Conservation (phyloP, 1,140 invertebrate species). For the Aradophagus sp. region DNA sequence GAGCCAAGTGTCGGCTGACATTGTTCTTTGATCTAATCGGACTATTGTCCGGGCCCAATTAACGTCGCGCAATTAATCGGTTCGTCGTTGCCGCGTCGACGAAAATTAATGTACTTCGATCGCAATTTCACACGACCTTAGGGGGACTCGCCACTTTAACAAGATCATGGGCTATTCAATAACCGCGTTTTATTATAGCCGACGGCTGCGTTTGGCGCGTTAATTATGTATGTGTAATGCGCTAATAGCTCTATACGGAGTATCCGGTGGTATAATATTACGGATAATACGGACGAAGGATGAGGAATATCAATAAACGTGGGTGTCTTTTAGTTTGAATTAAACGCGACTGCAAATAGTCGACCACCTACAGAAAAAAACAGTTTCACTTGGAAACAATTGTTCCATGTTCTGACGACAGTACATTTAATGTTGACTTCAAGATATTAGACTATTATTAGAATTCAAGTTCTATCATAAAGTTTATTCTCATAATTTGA, state of each 20-base stretch:
- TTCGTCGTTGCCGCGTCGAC: not conserved
- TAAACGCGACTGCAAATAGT: no score
- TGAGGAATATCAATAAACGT: no score
- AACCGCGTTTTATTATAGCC: constrained; percentile 37
- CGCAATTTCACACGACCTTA: constrained; percentile 13
- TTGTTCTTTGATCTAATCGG: constrained; percentile 60
- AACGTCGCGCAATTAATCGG: constrained; percentile 20
- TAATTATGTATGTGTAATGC: constrained; percentile 46
- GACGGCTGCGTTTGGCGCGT: constrained; percentile 29
- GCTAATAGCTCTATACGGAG: constrained; percentile 44
- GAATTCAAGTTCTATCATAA: no score
- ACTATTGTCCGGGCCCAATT: constrained; percentile 34
- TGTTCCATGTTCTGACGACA: no score
- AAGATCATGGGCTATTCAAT: constrained; percentile 37
- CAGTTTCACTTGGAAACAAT: no score
- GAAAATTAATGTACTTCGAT: not conserved
- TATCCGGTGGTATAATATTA: no score
- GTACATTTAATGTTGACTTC: no score
- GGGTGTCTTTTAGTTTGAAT: no score
- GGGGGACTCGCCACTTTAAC: constrained; percentile 12
- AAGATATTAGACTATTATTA: no score
- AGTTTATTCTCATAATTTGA: no score
- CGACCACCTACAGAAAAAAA: no score
- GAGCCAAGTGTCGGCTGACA: constrained; percentile 58
- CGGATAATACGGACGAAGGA: no score